Conservation (phyloP, 2,113 vertebrate species). For the Grus americana region DNA sequence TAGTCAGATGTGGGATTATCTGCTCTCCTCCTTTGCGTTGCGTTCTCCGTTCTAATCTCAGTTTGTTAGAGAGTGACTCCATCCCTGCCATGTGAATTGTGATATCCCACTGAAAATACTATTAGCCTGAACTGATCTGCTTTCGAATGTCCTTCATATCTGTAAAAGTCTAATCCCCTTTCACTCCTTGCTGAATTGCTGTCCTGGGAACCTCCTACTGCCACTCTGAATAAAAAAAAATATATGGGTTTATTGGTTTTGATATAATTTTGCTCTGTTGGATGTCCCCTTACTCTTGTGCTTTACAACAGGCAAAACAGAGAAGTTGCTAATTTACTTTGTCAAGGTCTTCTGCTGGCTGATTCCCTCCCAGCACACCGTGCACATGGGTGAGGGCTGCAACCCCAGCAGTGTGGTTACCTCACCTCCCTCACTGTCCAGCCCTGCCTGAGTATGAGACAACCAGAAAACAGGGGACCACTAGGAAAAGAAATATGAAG, state of each 20-base stretch:
- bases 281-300: neutral
- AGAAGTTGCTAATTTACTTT: neutral
- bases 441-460: fast-evolving
- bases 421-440: neutral
- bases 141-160: neutral
- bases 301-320: neutral
- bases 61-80: neutral
- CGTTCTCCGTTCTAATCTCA: neutral
- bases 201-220: neutral
- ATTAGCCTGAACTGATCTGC: neutral
- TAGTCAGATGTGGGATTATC: neutral
- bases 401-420: neutral
- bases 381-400: too few relatives aligned
- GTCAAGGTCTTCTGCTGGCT: neutral
- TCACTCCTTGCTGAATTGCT: neutral
- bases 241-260: neutral
- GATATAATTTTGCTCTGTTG: neutral
- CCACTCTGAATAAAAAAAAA: neutral
- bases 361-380: neutral
- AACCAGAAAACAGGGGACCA: neutral
- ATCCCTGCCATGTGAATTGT: neutral
- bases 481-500: neutral
- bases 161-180: neutral
- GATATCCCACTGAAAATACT: neutral
- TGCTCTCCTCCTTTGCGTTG: neutral